Conservation (phyloP, 2,888 invertebrate genomes). For the Leptinotarsa peninsularis region DNA sequence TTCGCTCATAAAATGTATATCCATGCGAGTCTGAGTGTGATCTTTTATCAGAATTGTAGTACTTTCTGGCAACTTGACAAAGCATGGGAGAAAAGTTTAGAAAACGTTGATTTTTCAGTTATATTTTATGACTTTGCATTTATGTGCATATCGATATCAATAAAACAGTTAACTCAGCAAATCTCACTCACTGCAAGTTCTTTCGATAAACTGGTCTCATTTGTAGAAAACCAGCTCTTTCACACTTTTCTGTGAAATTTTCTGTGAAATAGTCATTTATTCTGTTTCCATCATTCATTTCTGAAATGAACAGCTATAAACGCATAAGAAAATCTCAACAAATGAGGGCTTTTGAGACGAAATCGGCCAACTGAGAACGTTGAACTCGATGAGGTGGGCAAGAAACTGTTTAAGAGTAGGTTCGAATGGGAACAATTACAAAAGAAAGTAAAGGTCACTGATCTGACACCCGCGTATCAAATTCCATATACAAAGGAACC, state of each 20-base stretch:
- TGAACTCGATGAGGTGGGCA: slow-evolving; percentile 32
- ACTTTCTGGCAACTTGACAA: too few relatives aligned
- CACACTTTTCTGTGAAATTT: not conserved
- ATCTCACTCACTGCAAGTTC: too few relatives aligned
- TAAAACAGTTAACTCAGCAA: too few relatives aligned
- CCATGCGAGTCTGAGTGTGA: too few relatives aligned
- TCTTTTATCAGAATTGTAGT: too few relatives aligned
- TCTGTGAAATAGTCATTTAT: not conserved
- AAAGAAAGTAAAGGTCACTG: slow-evolving; percentile 39
- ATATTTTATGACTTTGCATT: too few relatives aligned
- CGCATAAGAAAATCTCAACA: not conserved
- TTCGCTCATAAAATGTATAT: too few relatives aligned
- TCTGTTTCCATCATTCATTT: not conserved
- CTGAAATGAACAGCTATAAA: not conserved
- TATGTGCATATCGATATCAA: too few relatives aligned
- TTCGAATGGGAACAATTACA: slow-evolving; percentile 21
- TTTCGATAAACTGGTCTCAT: too few relatives aligned
- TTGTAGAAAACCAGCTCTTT: too few relatives aligned
- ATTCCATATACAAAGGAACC: not conserved
- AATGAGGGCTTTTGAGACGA: slow-evolving; percentile 22
- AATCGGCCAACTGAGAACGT: slow-evolving; percentile 33
- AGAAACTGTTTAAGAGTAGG: slow-evolving; percentile 33
- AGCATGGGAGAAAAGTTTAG: too few relatives aligned
- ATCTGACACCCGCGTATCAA: slow-evolving; percentile 30
- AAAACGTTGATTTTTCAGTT: too few relatives aligned